Conservation (phyloP, 1,140 invertebrate genomes). For the Aricia agestis region DNA sequence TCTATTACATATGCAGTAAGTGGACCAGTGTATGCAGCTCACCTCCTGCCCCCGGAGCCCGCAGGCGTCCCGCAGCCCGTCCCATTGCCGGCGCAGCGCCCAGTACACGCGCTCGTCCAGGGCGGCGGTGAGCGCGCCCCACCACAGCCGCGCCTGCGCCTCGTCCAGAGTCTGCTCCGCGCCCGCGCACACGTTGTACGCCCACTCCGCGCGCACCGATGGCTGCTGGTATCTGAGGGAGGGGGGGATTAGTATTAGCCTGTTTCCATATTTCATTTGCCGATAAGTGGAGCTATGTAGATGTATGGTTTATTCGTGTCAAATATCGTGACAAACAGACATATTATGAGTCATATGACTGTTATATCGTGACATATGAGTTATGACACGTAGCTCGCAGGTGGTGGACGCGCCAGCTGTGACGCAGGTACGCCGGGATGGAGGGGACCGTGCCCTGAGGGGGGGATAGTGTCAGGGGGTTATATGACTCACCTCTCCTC, state of each 20-base stretch:
- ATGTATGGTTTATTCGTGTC: too few species aligned
- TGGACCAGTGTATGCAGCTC: conserved; percentile 26
- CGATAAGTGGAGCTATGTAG: too few species aligned
- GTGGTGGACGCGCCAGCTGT: conserved; percentile 61
- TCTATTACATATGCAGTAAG: too few species aligned
- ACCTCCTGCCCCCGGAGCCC: conserved; percentile 43
- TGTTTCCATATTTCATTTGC: too few species aligned
- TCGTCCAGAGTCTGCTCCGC: conserved; percentile 68
- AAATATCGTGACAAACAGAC: too few species aligned
- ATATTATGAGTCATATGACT: too few species aligned
- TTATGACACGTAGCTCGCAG: too few species aligned
- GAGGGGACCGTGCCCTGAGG: conserved; percentile 60
- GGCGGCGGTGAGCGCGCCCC: conserved; percentile 59
- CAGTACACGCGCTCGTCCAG: conserved; percentile 66
- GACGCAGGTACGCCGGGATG: conserved; percentile 62
- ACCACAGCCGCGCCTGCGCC: conserved; percentile 64
- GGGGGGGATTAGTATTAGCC: too few species aligned
- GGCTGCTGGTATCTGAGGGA: conserved; percentile 58
- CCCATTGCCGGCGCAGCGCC: conserved; percentile 54
- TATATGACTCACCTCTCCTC: conserved; percentile 50
- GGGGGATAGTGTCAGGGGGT: too few species aligned
- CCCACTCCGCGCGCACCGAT: conserved; percentile 65
- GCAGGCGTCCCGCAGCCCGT: conserved; percentile 42
- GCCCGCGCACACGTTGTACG: conserved; percentile 69
- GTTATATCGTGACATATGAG: too few species aligned